Evolutionary conservation across 2,797 vertebrate genomes (phyloP), one percentile per base, ranked within the genome.

Genomic region (Odontamblyopus rebecca): DNA sequence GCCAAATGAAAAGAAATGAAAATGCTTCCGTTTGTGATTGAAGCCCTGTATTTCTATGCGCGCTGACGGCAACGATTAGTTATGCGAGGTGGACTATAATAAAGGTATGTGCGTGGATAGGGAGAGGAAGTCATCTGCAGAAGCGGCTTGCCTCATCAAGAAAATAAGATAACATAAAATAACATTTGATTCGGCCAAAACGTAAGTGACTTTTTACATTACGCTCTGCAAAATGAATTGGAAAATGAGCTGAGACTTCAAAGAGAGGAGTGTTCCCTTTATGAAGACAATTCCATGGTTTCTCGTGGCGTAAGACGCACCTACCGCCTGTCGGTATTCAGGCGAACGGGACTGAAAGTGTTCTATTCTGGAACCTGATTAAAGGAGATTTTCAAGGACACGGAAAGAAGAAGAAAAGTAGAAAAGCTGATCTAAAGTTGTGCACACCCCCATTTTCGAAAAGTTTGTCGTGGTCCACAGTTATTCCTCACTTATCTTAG

Each of bases 1-100:
- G 82, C 81, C 84, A 89, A 91, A 92, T 93, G 85, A 91, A 91
- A 90, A 86, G 85, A 90, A 92, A 91, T 89, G 83, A 91, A 91
- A 92, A 91, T 84, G 84, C 78, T 64, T 78, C 72, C 68, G 53
- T 74, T 69, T 78, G 75, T 62, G 61, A 19, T 11, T 38, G 61
- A 61, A 57, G n/a, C 23, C 54, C 44, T 48, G 13, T 13, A 26
- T 26, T 57, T 23, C 54, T 70, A 68, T 67, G 61, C 32, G 79
- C 73, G 83, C 82, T 86, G 85, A 86, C 86, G 85, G 80, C 73
- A 81, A 66, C 85, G 85, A 89, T 89, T 89, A 83, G 82, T 73
- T 78, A 86, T 85, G 78, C 86, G 4, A 89, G 82, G 82, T 86
- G 72, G 72, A 66, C 75, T 80, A 64, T 78, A 80, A 88, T 85